These are phyloP conservation scores for Panthera leo DNA, from an alignment of 2,113 vertebrate species.

Conservation along the genomic window DNA sequence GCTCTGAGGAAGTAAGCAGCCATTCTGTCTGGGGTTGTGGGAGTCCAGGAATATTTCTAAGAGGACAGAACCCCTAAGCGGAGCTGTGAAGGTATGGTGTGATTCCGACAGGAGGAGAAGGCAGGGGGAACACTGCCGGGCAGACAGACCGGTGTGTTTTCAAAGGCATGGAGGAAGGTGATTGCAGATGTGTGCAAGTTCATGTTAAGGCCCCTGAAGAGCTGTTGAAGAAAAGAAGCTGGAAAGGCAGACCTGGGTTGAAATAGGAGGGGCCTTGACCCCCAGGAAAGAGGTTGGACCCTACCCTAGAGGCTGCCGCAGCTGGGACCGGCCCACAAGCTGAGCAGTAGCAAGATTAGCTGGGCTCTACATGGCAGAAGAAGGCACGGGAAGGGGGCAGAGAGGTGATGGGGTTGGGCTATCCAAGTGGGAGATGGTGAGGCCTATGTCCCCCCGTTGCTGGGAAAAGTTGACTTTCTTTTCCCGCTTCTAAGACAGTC, in stretches of 20 bases:
- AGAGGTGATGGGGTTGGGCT: accelerated
- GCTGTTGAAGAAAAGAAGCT: not conserved
- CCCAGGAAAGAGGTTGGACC: not conserved
- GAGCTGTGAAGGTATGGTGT: not conserved
- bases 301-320: not conserved
- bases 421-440: not conserved
- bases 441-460: not conserved
- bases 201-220: not conserved
- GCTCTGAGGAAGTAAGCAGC: not conserved
- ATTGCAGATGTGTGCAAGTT: not conserved
- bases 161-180: not conserved
- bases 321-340: not conserved
- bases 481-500: not conserved
- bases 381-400: not conserved
- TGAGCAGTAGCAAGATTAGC: not conserved
- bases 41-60: not conserved
- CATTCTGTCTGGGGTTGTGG: not conserved
- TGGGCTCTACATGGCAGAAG: not conserved
- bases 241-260: not conserved
- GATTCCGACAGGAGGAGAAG: not conserved
- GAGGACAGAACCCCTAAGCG: not conserved
- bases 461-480: not conserved
- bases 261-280: not conserved
- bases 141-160: not conserved
- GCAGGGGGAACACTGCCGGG: not conserved